A percentile compares a stretch with the other conserved stretches of the same genome.
Conservation (phyloP, 1,140 invertebrate species). For the Drosophila ficusphila region DNA sequence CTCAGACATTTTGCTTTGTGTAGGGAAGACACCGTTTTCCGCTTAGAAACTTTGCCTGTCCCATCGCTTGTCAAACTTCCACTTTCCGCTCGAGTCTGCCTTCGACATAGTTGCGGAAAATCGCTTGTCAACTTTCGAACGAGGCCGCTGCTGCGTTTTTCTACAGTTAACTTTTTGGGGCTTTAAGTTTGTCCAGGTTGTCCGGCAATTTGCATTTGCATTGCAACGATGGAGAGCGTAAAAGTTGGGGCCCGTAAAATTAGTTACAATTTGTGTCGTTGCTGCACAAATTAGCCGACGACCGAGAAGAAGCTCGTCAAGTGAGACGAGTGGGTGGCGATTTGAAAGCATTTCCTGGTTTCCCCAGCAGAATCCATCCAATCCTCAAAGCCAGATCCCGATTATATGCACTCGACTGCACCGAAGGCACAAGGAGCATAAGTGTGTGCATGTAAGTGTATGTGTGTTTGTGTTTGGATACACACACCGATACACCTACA, state of each 20-base stretch:
- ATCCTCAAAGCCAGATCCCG: constrained; percentile 36
- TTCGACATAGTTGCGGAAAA: constrained; percentile 41
- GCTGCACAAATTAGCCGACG: constrained; percentile 43
- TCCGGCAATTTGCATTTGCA: constrained; percentile 56
- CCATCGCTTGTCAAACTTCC: constrained; percentile 24
- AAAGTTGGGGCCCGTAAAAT: constrained; percentile 29
- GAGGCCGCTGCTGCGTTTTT: constrained; percentile 10
- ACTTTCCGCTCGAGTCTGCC: constrained; percentile 8
- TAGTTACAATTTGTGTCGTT: constrained; percentile 47
- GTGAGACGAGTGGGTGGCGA: constrained; percentile 10
- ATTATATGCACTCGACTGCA: constrained; percentile 56
- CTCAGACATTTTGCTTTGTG: neutral
- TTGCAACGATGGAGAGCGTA: constrained; percentile 38
- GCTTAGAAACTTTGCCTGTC: constrained; percentile 38
- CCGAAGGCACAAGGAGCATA: neutral
- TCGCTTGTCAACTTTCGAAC: constrained; percentile 47
- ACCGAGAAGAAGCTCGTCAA: neutral
- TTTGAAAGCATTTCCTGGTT: constrained; percentile 29
- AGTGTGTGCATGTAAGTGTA: neutral
- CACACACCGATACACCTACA: constrained; percentile 7
- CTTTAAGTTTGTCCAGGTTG: constrained; percentile 31
- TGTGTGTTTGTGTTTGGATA: constrained; percentile 1
- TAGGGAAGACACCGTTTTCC: constrained; percentile 25
- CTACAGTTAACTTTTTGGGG: constrained; percentile 11
- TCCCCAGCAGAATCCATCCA: too few species aligned